Evolutionary conservation across 2,113 vertebrate genomes (phyloP).

Genomic region (Tretioscincus oriximinensis): DNA sequence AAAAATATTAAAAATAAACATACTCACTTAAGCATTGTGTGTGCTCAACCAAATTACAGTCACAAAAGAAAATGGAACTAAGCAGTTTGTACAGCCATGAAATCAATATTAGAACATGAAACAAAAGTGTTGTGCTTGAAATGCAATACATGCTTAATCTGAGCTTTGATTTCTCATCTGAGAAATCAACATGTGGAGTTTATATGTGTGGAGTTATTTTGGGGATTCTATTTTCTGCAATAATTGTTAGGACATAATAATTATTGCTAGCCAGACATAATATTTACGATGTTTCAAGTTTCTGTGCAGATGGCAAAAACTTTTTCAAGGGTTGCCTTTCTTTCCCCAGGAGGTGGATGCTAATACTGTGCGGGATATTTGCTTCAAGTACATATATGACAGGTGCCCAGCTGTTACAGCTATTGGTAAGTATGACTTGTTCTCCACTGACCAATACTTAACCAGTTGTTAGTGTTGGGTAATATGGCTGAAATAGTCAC

Average conservation of each 20-base stretch:
- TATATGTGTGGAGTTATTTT: not conserved
- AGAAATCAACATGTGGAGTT: too few relatives aligned
- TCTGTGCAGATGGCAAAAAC: not conserved
- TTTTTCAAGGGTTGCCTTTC: not conserved
- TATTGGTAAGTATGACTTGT: conserved; percentile 80
- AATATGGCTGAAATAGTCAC: too few relatives aligned
- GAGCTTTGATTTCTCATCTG: not conserved
- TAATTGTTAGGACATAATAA: not conserved
- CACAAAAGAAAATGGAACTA: not conserved
- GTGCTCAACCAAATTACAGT: not conserved
- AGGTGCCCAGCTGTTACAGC: conserved; percentile 90
- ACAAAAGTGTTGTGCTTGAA: not conserved
- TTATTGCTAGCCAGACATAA: not conserved
- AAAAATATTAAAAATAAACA: not conserved
- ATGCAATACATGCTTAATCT: not conserved
- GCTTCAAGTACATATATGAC: conserved; percentile 94
- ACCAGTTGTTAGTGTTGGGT: too few relatives aligned
- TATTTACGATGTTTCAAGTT: not conserved
- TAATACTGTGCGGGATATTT: conserved; percentile 80
- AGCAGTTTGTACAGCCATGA: not conserved
- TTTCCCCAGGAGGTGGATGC: conserved; percentile 84
- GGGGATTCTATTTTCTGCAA: not conserved
- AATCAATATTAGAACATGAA: not conserved
- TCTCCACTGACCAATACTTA: too few relatives aligned
- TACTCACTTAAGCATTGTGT: not conserved